Evolutionary conservation across 2,113 vertebrate genomes (phyloP), one percentile per base, ranked within the genome.

Genomic region (Promerops cafer): DNA sequence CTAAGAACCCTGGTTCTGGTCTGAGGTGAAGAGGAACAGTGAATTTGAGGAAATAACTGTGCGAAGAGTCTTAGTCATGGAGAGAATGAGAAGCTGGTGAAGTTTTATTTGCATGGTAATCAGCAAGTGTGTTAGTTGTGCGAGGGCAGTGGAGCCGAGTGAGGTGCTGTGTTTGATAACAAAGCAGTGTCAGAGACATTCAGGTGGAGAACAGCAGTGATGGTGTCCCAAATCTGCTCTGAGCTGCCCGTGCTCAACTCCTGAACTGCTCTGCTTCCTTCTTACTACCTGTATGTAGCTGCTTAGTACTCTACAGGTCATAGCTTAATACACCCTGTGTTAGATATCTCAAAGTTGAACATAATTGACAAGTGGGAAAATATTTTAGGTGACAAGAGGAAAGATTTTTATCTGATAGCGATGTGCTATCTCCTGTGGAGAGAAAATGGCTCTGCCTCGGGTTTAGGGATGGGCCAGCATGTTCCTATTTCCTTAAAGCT

Each of bases 21-120:
- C 40, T 35, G 52, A 39, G 45, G 33, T 18, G 24, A 40, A 53
- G 87, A 90, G 76, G 30, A 72, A 5, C 7, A 17, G 39, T 31
- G 64, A 56, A 70, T 80, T 81, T 70, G 82, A 74, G 92, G 83
- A 80, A 88, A 50, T 74, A 77, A 86, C 68, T 71, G 26, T 61
- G 24, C 4, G 0, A 74, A 80, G 76, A 49, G 56, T 15, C 82
- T 86, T 79, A 82, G 66, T 83, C 76, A 54, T 44, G 45, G 70
- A n/a, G 66, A 50, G 35, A 56, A 47, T 22, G 6, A 82, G 50
- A 70, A 83, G 74, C 74, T 16, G 19, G 11, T 49, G 57, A 7
- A 42, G 52, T 37, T 83, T 37, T 19, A 49, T 90, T 95, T 85
- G 81, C 60, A 47, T 86, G 3, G 20, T 44, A 16, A 18, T 39